phyloP scores from a whole-genome alignment of 2,113 vertebrate species.

The Ameiurus melas region DNA sequence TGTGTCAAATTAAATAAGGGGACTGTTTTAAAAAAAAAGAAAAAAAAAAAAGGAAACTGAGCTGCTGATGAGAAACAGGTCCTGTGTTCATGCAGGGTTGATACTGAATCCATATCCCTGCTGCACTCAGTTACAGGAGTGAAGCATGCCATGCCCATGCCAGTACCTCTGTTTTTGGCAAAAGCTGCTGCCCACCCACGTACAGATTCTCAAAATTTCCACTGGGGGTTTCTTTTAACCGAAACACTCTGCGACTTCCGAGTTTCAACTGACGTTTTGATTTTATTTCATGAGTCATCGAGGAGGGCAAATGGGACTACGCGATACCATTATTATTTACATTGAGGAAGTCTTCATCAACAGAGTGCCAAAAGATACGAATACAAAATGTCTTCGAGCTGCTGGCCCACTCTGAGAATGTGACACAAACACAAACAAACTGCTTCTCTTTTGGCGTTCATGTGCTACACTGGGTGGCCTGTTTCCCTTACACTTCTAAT shows the following conservation, averaged over 20 bases:
- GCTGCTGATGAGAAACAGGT: constrained; percentile 63
- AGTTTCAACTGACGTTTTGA: neutral
- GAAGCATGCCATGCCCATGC: constrained; percentile 53
- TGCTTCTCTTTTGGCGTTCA: constrained; percentile 43
- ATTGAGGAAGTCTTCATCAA: constrained; percentile 37
- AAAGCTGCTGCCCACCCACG: constrained; percentile 59
- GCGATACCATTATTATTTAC: constrained; percentile 19
- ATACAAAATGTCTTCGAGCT: constrained; percentile 25
- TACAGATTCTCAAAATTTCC: constrained; percentile 51
- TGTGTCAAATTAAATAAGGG: constrained; percentile 62
- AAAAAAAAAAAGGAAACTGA: constrained; percentile 29
- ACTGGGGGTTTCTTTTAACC: constrained; percentile 21
- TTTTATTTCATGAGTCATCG: neutral
- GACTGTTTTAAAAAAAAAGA: constrained; percentile 32
- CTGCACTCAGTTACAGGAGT: constrained; percentile 59
- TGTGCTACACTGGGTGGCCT: constrained; percentile 33
- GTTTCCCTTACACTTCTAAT: constrained; percentile 46
- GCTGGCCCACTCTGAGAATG: constrained; percentile 45
- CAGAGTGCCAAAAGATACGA: constrained; percentile 48
- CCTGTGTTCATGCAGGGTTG: constrained; percentile 43
- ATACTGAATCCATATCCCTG: constrained; percentile 50
- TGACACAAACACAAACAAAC: constrained; percentile 54
- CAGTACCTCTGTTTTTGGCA: constrained; percentile 49
- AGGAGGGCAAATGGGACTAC: neutral
- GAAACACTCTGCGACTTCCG: constrained; percentile 2